A percentile compares a stretch with the other conserved stretches of the same genome.
phyloP scores from a whole-genome alignment of 1,140 invertebrate species.

The Formica exsecta region DNA sequence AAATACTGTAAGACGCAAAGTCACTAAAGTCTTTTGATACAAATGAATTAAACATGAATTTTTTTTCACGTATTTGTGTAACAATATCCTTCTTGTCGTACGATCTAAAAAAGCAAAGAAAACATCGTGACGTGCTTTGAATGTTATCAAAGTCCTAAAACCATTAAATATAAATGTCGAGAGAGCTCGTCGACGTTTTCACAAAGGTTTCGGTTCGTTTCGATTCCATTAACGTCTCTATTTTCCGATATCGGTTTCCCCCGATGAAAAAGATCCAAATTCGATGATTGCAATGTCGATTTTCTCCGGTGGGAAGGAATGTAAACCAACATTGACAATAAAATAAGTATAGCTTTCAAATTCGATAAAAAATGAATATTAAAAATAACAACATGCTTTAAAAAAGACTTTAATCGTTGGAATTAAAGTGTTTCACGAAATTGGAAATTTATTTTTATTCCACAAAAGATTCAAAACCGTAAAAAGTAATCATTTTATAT shows the following conservation, averaged over 20 bases:
- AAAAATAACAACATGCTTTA: neutral
- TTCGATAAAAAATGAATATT: neutral
- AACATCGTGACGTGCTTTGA: conserved; percentile 5
- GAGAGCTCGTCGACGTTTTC: conserved; percentile 26
- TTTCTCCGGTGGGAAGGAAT: conserved; percentile 12
- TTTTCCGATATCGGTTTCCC: conserved; percentile 41
- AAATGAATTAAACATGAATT: neutral
- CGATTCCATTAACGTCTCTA: conserved; percentile 52
- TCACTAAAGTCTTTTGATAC: neutral
- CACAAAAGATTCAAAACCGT: neutral
- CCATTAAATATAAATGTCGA: conserved; percentile 37
- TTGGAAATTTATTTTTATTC: neutral
- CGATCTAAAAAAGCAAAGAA: conserved; percentile 12
- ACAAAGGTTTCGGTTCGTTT: conserved; percentile 43
- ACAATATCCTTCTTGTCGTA: conserved; percentile 2
- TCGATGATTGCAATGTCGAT: conserved; percentile 26
- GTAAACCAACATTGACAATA: neutral
- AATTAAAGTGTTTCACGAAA: conserved; percentile 1
- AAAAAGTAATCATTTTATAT: neutral
- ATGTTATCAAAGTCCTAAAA: conserved; percentile 45
- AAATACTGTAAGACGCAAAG: neutral
- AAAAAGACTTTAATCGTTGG: neutral
- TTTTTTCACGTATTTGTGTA: neutral
- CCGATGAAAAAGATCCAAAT: conserved; percentile 42
- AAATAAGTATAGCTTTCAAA: neutral